Conservation (phyloP, 2,113 vertebrate species). For the Rhea americana region DNA sequence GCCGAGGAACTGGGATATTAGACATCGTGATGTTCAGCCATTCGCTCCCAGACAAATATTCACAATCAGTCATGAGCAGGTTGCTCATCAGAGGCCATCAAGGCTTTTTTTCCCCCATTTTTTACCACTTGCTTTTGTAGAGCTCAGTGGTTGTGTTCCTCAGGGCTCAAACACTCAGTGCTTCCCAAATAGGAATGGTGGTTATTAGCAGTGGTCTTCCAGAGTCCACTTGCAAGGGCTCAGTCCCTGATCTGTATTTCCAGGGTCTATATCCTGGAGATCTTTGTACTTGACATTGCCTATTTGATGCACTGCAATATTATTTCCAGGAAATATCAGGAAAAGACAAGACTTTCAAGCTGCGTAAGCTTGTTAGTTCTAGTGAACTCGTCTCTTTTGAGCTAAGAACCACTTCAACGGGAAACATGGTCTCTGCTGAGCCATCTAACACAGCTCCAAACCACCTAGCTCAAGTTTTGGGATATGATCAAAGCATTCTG, state of each 20-base stretch:
- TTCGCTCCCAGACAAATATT: not conserved
- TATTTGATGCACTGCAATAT: rapidly evolving
- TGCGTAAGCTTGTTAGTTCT: not conserved
- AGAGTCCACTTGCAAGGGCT: not conserved
- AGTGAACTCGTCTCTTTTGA: rapidly evolving
- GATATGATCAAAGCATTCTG: not conserved
- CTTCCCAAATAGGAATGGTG: not conserved
- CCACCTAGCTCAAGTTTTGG: not conserved
- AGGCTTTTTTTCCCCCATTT: not conserved
- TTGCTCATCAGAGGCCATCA: not conserved
- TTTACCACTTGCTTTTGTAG: not conserved
- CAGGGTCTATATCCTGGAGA: not conserved
- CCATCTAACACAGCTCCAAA: not conserved
- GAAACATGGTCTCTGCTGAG: not conserved
- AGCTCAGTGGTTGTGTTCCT: not conserved
- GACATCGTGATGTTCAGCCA: rapidly evolving
- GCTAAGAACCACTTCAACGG: not conserved
- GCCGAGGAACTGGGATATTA: not conserved
- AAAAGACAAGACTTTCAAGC: not conserved
- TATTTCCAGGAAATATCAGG: not conserved
- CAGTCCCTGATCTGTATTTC: not conserved
- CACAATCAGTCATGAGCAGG: rapidly evolving
- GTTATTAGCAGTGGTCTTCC: not conserved
- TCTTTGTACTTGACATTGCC: not conserved
- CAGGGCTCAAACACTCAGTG: not conserved